Base-by-base conservation (phyloP, 2,888 invertebrate genomes). In the Lasiommata megera region DNA sequence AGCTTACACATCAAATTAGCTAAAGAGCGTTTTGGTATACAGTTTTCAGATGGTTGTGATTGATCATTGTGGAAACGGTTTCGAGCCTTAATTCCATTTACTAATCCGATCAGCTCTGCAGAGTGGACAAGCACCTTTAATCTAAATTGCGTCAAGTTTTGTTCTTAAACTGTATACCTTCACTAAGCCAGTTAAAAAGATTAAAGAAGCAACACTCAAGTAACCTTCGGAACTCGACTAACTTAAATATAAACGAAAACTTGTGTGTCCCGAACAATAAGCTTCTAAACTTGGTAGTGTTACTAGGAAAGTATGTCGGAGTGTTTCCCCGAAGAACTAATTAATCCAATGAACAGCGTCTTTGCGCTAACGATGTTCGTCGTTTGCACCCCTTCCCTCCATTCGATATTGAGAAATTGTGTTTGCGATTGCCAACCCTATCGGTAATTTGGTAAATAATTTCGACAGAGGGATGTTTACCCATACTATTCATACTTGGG, bases 301-400 rank as follows among this genome's bases (percentile, higher is more conserved):
- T 61, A 57, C 58, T 44, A 53, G 53, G 48, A 80, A 83, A 80
- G 81, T 82, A 74, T 77, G 76, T 76, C 74, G 17, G 57, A 50
- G 61, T 56, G 50, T 79, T 80, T 72, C 68, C 73, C 73, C 73
- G 74, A 72, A 74, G 76, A 80, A 85, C 85, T 85, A 87, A 88
- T 88, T 88, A 88, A 88, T 88, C 85, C 84, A 85, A 88, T 88
- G 82, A 87, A 77, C 79, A 79, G 77, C 78, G 77, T 79, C 82
- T 86, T 82, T 79, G 80, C 77, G 76, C 80, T 86, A 88, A 87
- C 86, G 80, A 86, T 81, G 76, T 74, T 78, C 79, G 86, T 84
- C 84, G 81, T 84, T 85, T 83, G 76, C 72, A 73, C 76, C 74
- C 74, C 76, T 76, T 74, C 71, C 71, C 14, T 72, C 73, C 72